Evolutionary conservation across 2,797 vertebrate genomes (phyloP).

Genomic region (Helarctos malayanus): DNA sequence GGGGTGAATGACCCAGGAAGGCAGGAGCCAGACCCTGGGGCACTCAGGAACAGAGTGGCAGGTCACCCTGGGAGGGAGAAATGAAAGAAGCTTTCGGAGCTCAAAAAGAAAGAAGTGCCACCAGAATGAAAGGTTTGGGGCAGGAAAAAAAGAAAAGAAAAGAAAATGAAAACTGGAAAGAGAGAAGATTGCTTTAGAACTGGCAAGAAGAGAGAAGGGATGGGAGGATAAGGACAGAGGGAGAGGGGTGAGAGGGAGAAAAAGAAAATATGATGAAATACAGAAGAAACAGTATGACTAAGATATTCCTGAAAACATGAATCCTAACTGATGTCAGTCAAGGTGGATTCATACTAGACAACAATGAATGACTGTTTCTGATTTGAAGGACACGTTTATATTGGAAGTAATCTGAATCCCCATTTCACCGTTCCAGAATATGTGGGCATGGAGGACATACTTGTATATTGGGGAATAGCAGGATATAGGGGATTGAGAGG

Average conservation of each 20-base stretch:
- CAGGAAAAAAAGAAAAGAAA: background rate
- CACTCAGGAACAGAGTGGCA: background rate
- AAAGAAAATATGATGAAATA: background rate
- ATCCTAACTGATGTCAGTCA: background rate
- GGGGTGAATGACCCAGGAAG: too few relatives aligned
- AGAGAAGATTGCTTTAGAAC: background rate
- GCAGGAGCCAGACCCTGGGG: background rate
- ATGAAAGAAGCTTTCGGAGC: background rate
- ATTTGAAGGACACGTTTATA: background rate
- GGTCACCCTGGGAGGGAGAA: background rate
- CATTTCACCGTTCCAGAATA: background rate
- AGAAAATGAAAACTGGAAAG: background rate
- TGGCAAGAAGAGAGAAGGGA: background rate
- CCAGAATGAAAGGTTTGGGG: background rate
- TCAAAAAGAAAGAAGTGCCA: background rate
- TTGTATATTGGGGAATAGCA: background rate
- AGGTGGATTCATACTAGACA: background rate
- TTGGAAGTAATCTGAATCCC: background rate
- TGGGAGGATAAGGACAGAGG: too few relatives aligned
- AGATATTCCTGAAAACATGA: background rate
- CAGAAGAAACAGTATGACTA: background rate
- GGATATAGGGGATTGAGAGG: background rate
- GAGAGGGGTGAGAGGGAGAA: rapidly evolving
- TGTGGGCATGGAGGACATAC: too few relatives aligned
- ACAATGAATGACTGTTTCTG: background rate